Base-by-base conservation (phyloP, 2,113 vertebrate species). In the Cynoglossus semilaevis region DNA sequence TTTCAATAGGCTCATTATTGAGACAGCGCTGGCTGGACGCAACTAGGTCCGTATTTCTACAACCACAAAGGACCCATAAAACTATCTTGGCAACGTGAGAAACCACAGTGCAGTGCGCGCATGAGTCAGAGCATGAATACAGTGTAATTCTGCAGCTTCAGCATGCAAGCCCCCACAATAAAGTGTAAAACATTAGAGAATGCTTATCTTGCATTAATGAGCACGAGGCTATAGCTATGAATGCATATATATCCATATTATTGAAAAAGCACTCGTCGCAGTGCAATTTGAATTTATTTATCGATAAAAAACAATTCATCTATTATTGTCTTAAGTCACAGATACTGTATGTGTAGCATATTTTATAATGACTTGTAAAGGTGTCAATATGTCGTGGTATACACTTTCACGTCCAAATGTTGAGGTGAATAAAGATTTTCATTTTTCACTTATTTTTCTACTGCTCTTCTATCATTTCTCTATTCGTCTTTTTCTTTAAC, bases 1-100 rank as follows among this genome's bases (percentile, higher is more conserved):
- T 81, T 86, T 83, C 75, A 85, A 88, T 82, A 52, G 78, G 42
- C 58, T 83, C 85, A 77, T 88, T 89, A 87, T 88, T 76, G 80
- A 68, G 66, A 58, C 77, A 53, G 74, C 41, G 61, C 67, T 61
- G 80, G 74, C 44, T 66, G 76, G 72, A 79, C 70, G 78, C 62
- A 56, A 79, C 73, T 67, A 58, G 17, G 58, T 46, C 74, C 52
- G 72, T 70, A 79, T 76, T 83, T 80, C 72, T 50, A 48, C 45
- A n/a, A 79, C 82, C 84, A 70, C 83, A 79, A 55, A 77, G 78
- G 83, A 67, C 60, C 72, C 84, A 73, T 88, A 86, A 88, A 87
- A 85, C 79, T 58, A 76, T 68, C 65, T 51, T 72, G 84, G 70
- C 72, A 53, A 65, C 74, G 58, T 85, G 58, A 65, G 76, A 70